These are phyloP conservation scores for Herpetotheres cachinnans DNA, from an alignment of 2,113 vertebrate genomes.

Conservation along the genomic window DNA sequence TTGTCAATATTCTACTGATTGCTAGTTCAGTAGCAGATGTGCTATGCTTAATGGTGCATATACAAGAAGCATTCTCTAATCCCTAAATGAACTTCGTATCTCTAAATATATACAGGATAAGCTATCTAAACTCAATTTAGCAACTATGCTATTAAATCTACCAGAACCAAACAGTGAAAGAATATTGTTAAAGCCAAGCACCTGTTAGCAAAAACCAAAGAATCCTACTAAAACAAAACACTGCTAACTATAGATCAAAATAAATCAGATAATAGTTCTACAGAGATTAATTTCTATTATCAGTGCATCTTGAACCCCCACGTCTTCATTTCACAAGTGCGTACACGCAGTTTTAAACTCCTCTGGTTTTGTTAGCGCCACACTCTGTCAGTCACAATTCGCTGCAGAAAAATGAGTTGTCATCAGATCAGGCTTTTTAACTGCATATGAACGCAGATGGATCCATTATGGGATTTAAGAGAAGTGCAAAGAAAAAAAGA, in stretches of 20 bases:
- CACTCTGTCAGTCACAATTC: background rate
- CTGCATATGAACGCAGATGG: background rate
- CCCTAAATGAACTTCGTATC: slow-evolving; percentile 82
- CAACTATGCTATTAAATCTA: slow-evolving; percentile 69
- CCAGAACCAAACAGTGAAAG: slow-evolving; percentile 43
- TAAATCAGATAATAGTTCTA: background rate
- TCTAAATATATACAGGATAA: slow-evolving; percentile 79
- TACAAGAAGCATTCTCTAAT: slow-evolving; percentile 78
- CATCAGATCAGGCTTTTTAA: background rate
- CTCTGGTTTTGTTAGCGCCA: background rate
- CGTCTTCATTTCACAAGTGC: background rate
- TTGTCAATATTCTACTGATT: slow-evolving; percentile 80
- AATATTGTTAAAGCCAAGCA: slow-evolving; percentile 42
- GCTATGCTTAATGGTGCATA: slow-evolving; percentile 80
- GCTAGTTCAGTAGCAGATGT: slow-evolving; percentile 78
- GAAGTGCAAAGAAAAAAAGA: background rate
- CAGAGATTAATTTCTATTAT: background rate
- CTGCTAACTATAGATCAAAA: slow-evolving; percentile 13
- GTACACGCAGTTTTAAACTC: background rate
- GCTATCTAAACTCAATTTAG: slow-evolving; percentile 75
- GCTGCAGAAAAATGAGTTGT: background rate
- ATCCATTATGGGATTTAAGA: background rate
- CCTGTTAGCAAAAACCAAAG: slow-evolving; percentile 1
- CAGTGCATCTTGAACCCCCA: background rate
- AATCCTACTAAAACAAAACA: background rate